Percentiles rank a stretch among this genome's conserved stretches.
These are phyloP conservation scores for Anisognathus igniventris DNA, from an alignment of 2,797 vertebrate genomes.

Conservation along the genomic window DNA sequence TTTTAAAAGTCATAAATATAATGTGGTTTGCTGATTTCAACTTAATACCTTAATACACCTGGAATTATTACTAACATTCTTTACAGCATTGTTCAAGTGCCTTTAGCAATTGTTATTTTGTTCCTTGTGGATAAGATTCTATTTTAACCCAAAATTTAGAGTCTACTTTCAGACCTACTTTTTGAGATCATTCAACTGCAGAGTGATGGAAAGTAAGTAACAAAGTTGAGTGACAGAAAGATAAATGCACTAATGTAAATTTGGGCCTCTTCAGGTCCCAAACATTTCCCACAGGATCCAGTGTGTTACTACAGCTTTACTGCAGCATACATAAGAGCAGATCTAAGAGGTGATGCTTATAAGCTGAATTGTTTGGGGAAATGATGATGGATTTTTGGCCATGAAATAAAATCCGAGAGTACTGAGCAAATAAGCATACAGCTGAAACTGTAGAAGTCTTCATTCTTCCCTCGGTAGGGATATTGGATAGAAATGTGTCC, in stretches of 20 bases:
- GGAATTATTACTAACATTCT: neutral
- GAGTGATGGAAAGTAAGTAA: neutral
- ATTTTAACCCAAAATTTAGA: neutral
- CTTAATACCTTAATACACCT: neutral
- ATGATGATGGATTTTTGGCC: neutral
- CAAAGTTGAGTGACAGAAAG: neutral
- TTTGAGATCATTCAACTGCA: neutral
- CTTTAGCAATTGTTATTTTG: neutral
- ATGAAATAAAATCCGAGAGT: neutral
- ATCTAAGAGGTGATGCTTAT: neutral
- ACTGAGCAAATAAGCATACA: neutral
- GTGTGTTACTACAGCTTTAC: neutral
- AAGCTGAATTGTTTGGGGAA: neutral
- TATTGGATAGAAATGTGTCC: neutral
- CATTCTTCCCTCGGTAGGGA: accelerated
- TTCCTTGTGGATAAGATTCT: neutral
- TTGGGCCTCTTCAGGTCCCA: neutral
- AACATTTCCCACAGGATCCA: neutral
- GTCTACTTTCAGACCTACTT: neutral
- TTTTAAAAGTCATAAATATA: neutral
- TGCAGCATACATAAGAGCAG: neutral
- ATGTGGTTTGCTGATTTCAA: neutral
- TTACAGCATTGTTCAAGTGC: neutral
- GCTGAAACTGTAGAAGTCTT: neutral
- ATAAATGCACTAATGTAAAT: neutral